Conservation (phyloP, 2,113 vertebrate species). For the Tinamus guttatus region DNA sequence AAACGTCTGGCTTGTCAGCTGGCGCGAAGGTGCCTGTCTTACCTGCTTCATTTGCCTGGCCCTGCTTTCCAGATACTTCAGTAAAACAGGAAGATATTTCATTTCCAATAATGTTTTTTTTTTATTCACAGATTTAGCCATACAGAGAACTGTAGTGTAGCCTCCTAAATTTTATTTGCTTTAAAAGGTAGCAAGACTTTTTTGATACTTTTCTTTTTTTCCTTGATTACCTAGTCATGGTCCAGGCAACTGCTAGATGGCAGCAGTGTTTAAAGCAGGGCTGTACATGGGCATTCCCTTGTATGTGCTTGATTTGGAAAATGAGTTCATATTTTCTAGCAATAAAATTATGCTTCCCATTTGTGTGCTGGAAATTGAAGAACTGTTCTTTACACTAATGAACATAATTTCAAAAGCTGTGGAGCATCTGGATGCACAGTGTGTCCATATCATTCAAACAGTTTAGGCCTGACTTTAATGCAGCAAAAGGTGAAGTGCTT, state of each 20-base stretch:
- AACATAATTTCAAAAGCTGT: not conserved
- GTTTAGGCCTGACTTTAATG: too few relatives aligned
- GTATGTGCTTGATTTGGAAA: not conserved
- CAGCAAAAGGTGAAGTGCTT: too few relatives aligned
- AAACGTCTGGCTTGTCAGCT: not conserved
- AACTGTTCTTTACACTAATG: not conserved
- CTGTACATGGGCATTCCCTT: not conserved
- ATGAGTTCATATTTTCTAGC: not conserved
- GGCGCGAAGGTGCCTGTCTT: fast-evolving
- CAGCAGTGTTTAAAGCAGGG: slow-evolving; percentile 8
- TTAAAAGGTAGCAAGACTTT: not conserved
- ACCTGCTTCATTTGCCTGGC: not conserved
- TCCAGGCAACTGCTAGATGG: slow-evolving; percentile 46
- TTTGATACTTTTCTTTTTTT: not conserved
- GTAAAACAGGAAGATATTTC: not conserved
- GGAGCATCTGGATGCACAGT: fast-evolving
- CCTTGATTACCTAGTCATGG: not conserved
- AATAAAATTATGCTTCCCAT: not conserved
- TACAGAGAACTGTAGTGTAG: fast-evolving
- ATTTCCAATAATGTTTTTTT: too few relatives aligned
- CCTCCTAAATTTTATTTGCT: not conserved
- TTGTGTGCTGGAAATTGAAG: not conserved
- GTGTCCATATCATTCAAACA: not conserved
- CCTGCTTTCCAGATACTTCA: not conserved
- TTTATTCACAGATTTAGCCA: too few relatives aligned